These are phyloP conservation scores for Beris morrisii DNA, from an alignment of 2,888 invertebrate genomes.

Conservation along the genomic window DNA sequence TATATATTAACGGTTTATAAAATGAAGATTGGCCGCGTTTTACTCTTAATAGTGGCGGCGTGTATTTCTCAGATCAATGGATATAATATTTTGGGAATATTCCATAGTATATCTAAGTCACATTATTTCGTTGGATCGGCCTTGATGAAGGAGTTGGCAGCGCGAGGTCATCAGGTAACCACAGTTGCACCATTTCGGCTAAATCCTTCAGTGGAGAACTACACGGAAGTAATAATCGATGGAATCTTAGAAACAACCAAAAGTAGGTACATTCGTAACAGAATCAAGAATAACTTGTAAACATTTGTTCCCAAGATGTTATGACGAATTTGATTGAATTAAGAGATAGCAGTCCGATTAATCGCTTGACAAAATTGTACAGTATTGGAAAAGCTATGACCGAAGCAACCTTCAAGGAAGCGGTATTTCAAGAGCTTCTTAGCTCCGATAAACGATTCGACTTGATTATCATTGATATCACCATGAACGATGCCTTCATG, in stretches of 20 bases:
- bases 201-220: slow-evolving; percentile 10
- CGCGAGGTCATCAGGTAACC: slow-evolving; percentile 50
- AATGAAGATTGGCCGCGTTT: too few relatives aligned
- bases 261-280: background rate
- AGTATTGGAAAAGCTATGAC: slow-evolving; percentile 43
- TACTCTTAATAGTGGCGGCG: too few relatives aligned
- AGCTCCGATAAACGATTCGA: slow-evolving; percentile 40
- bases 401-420: slow-evolving; percentile 43
- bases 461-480: slow-evolving; percentile 52
- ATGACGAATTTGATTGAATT: background rate
- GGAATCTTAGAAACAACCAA: slow-evolving; percentile 3
- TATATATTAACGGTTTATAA: too few relatives aligned
- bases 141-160: slow-evolving; percentile 46
- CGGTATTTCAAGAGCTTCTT: slow-evolving; percentile 43
- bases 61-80: background rate
- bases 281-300: background rate
- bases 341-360: background rate
- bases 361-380: background rate
- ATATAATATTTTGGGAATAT: slow-evolving; percentile 26
- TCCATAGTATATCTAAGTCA: slow-evolving; percentile 43
- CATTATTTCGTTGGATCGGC: slow-evolving; percentile 49
- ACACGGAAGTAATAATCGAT: slow-evolving; percentile 10
- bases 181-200: slow-evolving; percentile 44
- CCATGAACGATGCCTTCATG: slow-evolving; percentile 52
- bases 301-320: background rate